phyloP scores from a whole-genome alignment of 2,888 invertebrate genomes.

The Chloroclysta siterata region DNA sequence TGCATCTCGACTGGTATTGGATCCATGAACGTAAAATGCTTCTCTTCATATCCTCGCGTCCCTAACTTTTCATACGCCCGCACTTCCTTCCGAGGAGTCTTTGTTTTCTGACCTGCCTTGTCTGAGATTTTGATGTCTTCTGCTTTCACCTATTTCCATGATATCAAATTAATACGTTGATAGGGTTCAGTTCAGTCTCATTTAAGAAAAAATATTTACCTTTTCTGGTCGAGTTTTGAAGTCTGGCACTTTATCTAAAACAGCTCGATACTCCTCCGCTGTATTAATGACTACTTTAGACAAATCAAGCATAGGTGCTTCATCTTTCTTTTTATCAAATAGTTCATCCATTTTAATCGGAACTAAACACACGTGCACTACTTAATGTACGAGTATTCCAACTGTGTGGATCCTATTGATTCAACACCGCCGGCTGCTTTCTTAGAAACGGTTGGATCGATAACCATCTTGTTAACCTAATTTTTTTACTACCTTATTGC shows the following conservation, averaged over 20 bases:
- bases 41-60: conserved; percentile 85
- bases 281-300: conserved; percentile 91
- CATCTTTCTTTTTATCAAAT: conserved; percentile 93
- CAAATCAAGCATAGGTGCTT: conserved; percentile 92
- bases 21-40: conserved; percentile 86
- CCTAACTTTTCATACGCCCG: conserved; percentile 87
- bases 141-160: conserved; percentile 83
- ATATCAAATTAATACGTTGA: conserved; percentile 33
- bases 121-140: conserved; percentile 92
- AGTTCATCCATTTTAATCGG: conserved; percentile 91
- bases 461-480: conserved; percentile 64
- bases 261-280: conserved; percentile 92
- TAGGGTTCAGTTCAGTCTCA: conserved; percentile 26
- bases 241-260: conserved; percentile 95
- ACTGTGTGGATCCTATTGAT: conserved; percentile 59
- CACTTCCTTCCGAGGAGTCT: conserved; percentile 89
- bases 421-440: conserved; percentile 54
- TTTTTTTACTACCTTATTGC: conserved; percentile 60
- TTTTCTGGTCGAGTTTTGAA: conserved; percentile 95
- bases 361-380: conserved; percentile 74
- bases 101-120: conserved; percentile 89
- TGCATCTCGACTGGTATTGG: conserved; percentile 94
- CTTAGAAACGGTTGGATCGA: conserved; percentile 71
- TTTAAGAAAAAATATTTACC: conserved; percentile 68
- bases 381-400: conserved; percentile 40